These are phyloP conservation scores for Phyto melanocephala DNA, from an alignment of 2,888 invertebrate species.

Conservation along the genomic window DNA sequence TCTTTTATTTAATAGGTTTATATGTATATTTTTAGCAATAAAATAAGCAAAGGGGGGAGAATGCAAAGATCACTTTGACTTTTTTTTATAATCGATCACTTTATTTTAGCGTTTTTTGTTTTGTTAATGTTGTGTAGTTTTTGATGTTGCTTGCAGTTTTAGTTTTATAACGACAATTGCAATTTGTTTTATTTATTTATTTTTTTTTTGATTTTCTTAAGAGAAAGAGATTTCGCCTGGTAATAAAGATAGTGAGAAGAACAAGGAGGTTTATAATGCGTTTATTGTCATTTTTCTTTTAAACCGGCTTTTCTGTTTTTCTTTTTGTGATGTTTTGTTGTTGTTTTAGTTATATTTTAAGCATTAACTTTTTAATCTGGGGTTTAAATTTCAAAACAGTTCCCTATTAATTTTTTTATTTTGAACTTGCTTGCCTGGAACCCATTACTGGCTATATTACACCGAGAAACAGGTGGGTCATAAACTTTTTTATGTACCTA, in stretches of 20 bases:
- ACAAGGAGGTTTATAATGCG: conserved; percentile 1
- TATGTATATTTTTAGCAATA: conserved; percentile 46
- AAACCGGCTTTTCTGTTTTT: conserved; percentile 49
- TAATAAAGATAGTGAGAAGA: background rate
- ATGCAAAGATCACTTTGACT: conserved; percentile 41
- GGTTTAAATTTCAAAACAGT: conserved; percentile 58
- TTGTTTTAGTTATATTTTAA: conserved; percentile 27
- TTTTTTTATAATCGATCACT: conserved; percentile 61
- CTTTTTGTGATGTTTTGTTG: background rate
- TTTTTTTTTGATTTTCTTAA: background rate
- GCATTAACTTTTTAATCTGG: conserved; percentile 52
- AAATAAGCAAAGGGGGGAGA: conserved; percentile 34
- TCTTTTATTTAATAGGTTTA: background rate
- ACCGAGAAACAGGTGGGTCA: too few species aligned
- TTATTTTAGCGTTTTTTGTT: conserved; percentile 38
- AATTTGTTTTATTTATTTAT: conserved; percentile 37
- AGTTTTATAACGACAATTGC: conserved; percentile 44
- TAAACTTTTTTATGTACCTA: too few species aligned
- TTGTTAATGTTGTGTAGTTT: background rate
- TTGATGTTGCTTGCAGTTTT: conserved; percentile 4
- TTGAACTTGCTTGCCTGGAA: too few species aligned
- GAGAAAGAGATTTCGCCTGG: background rate
- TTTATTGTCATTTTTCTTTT: conserved; percentile 48
- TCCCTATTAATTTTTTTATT: too few species aligned
- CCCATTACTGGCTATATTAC: too few species aligned